phyloP scores from a whole-genome alignment of 53 echinoderm and acorn worm genomes.

The Holothuria scabra region DNA sequence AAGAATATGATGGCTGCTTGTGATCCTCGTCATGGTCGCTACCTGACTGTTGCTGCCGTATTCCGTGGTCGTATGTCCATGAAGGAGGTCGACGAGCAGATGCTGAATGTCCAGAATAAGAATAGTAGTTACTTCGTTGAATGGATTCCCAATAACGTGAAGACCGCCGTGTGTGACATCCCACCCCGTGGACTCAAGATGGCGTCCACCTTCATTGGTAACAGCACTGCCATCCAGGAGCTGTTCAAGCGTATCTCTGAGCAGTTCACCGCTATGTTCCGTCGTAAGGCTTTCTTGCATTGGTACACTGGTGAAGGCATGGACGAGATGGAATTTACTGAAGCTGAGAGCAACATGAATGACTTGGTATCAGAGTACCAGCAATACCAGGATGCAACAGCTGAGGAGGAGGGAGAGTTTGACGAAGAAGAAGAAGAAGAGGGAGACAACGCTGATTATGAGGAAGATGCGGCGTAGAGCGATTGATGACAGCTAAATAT shows the following conservation, averaged over 20 bases:
- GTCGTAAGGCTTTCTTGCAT: slow-evolving; percentile 86
- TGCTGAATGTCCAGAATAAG: slow-evolving; percentile 83
- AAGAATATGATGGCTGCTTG: slow-evolving; percentile 92
- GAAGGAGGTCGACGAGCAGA: slow-evolving; percentile 96
- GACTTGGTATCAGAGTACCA: slow-evolving; percentile 86
- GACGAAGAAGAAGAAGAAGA: slow-evolving; percentile 79
- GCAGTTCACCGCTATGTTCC: slow-evolving; percentile 82
- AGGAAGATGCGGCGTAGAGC: too few relatives aligned
- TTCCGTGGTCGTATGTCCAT: slow-evolving; percentile 99
- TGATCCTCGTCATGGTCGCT: slow-evolving; percentile 83
- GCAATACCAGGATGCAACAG: slow-evolving; percentile 88
- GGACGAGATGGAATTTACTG: slow-evolving; percentile 87
- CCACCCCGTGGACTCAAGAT: slow-evolving; percentile 84
- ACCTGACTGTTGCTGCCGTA: slow-evolving; percentile 79
- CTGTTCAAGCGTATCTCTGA: slow-evolving; percentile 88
- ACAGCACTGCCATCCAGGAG: slow-evolving; percentile 90
- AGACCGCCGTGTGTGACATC: slow-evolving; percentile 82
- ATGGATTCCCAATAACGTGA: slow-evolving; percentile 91
- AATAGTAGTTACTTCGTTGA: slow-evolving; percentile 93
- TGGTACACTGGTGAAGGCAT: slow-evolving; percentile 88
- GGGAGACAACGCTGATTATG: not conserved
- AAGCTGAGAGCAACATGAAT: slow-evolving; percentile 88
- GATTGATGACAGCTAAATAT: too few relatives aligned
- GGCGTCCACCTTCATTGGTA: slow-evolving; percentile 80
- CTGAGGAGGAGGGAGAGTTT: slow-evolving; percentile 90